These are phyloP conservation scores for Sarcophaga variegata DNA, from an alignment of 2,888 invertebrate genomes.

Conservation along the genomic window DNA sequence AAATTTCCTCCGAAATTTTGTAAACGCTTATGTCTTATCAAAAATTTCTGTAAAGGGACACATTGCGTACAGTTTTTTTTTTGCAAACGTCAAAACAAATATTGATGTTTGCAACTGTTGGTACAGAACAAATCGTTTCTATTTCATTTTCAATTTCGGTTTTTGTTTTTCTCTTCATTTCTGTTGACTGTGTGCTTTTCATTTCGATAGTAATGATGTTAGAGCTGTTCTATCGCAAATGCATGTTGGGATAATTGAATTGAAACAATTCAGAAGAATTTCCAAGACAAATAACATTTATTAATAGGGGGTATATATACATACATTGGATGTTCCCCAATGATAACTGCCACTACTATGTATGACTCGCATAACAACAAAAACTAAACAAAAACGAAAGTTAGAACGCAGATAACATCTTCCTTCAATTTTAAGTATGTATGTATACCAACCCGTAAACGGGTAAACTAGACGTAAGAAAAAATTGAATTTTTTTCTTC, in stretches of 20 bases:
- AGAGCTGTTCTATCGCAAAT: conserved; percentile 7
- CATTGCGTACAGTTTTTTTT: background rate
- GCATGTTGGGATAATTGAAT: conserved; percentile 50
- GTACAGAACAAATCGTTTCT: background rate
- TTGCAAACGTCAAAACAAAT: background rate
- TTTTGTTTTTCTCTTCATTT: background rate
- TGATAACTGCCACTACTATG: background rate
- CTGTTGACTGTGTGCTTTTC: background rate
- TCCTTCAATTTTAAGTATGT: background rate
- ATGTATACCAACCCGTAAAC: background rate
- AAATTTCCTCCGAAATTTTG: too few species aligned
- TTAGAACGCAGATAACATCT: conserved; percentile 41
- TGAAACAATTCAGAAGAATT: conserved; percentile 28
- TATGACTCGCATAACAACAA: background rate
- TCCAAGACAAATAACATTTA: conserved; percentile 1
- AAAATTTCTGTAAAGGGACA: background rate
- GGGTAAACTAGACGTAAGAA: background rate
- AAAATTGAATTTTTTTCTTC: background rate
- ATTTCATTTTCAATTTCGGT: background rate
- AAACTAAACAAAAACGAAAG: background rate
- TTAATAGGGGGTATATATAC: background rate
- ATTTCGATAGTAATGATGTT: background rate
- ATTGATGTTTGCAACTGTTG: conserved; percentile 18
- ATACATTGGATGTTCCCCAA: background rate
- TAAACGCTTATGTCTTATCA: background rate